Evolutionary conservation across 2,797 vertebrate species (phyloP).

Genomic region (Acipenser ruthenus): DNA sequence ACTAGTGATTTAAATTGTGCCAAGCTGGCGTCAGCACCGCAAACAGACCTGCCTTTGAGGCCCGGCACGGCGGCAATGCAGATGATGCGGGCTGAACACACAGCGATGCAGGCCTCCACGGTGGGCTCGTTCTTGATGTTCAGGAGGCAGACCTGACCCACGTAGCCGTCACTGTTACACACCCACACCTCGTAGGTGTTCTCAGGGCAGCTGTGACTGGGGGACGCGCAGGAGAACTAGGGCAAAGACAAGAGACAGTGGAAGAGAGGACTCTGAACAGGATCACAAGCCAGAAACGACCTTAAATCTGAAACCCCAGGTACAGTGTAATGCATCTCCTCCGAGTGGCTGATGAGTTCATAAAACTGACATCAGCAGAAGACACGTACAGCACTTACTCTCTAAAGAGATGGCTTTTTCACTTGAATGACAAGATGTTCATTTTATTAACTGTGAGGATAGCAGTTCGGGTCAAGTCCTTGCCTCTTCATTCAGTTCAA

Average conservation of each 20-base stretch:
- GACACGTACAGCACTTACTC: no score
- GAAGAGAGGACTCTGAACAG: no score
- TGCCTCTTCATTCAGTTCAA: no score
- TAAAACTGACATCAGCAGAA: no score
- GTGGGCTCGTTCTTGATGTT: constrained; percentile 89
- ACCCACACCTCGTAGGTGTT: constrained; percentile 92
- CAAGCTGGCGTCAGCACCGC: neutral
- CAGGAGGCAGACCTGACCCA: constrained; percentile 94
- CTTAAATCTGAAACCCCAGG: no score
- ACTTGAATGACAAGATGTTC: no score
- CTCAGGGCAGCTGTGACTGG: constrained; percentile 81
- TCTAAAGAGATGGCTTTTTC: no score
- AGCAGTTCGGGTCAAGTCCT: neutral
- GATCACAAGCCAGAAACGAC: no score
- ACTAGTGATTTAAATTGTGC: no score
- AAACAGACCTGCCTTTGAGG: constrained; percentile 62
- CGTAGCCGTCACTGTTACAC: constrained; percentile 95
- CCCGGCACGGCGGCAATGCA: constrained; percentile 91
- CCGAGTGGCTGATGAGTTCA: no score
- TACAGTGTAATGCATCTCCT: no score
- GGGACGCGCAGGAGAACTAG: constrained; percentile 90
- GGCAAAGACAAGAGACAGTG: neutral
- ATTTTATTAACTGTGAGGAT: no score
- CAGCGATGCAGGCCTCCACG: constrained; percentile 93
- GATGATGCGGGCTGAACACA: constrained; percentile 92